Evolutionary conservation across 2,797 vertebrate genomes (phyloP).

Genomic region (Cygnus olor): DNA sequence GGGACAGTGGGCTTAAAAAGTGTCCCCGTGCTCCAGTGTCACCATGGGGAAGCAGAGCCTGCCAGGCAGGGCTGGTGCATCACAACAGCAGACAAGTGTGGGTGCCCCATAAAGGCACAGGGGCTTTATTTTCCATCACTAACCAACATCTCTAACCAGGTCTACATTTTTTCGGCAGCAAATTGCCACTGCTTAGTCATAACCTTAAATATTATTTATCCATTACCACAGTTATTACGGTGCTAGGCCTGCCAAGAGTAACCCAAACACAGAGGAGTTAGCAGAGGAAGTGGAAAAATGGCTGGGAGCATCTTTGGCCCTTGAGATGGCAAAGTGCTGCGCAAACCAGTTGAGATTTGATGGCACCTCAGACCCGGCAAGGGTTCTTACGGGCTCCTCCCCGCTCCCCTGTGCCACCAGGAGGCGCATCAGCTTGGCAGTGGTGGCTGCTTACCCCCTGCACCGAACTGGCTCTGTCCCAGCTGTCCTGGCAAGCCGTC

Average conservation of each 20-base stretch:
- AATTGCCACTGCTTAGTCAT: neutral
- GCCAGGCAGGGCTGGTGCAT: neutral
- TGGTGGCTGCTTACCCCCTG: neutral
- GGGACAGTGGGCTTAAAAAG: neutral
- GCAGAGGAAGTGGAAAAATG: neutral
- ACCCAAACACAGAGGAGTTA: neutral
- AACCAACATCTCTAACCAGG: neutral
- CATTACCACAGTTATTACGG: neutral
- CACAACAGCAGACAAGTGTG: neutral
- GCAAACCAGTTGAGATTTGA: neutral
- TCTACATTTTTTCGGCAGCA: neutral
- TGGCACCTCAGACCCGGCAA: neutral
- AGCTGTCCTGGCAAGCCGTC: rapidly evolving
- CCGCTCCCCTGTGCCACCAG: neutral
- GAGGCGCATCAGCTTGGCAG: neutral
- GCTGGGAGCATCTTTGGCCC: neutral
- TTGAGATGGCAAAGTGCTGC: neutral
- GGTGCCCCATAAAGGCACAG: rapidly evolving
- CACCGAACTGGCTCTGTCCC: neutral
- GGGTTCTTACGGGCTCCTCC: neutral
- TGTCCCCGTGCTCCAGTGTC: neutral
- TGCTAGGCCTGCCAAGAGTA: neutral
- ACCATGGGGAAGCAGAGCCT: rapidly evolving
- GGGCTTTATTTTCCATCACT: neutral
- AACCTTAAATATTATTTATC: neutral